Base-by-base conservation (phyloP, 2,888 invertebrate species). In the Leptopilina myrica region DNA sequence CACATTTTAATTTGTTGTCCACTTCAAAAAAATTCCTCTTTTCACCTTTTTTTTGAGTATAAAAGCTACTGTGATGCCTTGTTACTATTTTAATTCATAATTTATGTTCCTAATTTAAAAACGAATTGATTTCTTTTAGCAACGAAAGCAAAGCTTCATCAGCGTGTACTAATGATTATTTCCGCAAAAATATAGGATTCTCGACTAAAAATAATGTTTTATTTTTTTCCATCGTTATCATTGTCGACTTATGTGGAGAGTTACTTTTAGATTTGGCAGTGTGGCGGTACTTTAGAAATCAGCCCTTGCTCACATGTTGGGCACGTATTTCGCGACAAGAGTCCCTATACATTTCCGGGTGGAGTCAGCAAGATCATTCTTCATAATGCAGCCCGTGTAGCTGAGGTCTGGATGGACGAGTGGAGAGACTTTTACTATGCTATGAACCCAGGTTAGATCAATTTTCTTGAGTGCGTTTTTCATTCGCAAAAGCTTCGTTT, bases 371-470 rank as follows among this genome's bases (percentile, higher is more conserved):
- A 97, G 93, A 96, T 99, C 91, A 98, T 99, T 89, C 96, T 99
- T 89, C 98, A 98, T 93, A 99, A 99, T 94, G 98, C 99, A 87
- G 98, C 98, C 89, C 95, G 99, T 89, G 98, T 99, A 89, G 99
- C 99, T 89, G 98, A 98, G 93, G 99, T 99, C 90, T 99, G 99
- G 99, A 97, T 99, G 96, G 99, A 99, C 95, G 98, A 99, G 93
- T 99, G 99, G 97, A 96, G 98, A 93, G 98, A 98, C 93, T 98
- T 98, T 96, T 98, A 98, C 95, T 98, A 98, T 96, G 97, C 97
- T 93, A 98, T 98, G 97, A 98, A 98, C 93, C 97, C 98, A 97
- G 98, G 98, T 98, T 96, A 92, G 91, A 88, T 94, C 94, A 92
- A 86, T 73, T 73, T 73, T 73, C 56, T 73, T 56, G 77, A 82